Evolutionary conservation across 2,888 invertebrate genomes (phyloP).

Genomic region (Agrotis clavis): DNA sequence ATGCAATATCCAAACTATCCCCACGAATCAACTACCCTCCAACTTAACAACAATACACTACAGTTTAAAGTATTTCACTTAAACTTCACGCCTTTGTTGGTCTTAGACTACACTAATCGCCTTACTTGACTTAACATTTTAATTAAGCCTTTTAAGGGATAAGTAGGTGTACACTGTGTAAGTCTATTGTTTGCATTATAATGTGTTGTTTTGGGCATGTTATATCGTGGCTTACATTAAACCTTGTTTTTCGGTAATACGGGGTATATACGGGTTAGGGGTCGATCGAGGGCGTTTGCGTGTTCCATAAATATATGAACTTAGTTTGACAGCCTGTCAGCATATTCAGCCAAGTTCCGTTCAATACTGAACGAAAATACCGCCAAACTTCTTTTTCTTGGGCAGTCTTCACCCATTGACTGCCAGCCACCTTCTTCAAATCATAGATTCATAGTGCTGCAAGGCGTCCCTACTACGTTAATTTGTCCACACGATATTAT

Average conservation of each 20-base stretch:
- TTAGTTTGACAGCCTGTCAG: too few species aligned
- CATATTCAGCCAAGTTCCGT: too few species aligned
- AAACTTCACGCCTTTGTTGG: constrained; percentile 42
- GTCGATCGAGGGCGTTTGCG: not conserved
- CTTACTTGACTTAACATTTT: constrained; percentile 62
- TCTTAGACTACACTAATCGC: constrained; percentile 40
- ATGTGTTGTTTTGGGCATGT: constrained; percentile 33
- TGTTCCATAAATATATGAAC: too few species aligned
- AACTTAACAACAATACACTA: constrained; percentile 4
- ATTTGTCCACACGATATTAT: too few species aligned
- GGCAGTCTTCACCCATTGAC: too few species aligned
- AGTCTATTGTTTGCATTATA: constrained; percentile 56
- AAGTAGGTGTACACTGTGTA: constrained; percentile 12
- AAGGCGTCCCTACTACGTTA: too few species aligned
- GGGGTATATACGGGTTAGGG: constrained; percentile 18
- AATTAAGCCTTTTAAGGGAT: constrained; percentile 54
- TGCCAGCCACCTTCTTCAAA: too few species aligned
- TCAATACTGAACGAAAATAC: too few species aligned
- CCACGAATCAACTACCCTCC: not conserved
- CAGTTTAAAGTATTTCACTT: constrained; percentile 39
- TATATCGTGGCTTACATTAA: constrained; percentile 31
- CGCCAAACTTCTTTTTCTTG: too few species aligned
- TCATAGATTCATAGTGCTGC: too few species aligned
- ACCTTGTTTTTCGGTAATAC: constrained; percentile 15
- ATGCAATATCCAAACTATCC: not conserved